Evolutionary conservation across 1,140 invertebrate species (phyloP).

Genomic region (Ctenoplectra terminalis): DNA sequence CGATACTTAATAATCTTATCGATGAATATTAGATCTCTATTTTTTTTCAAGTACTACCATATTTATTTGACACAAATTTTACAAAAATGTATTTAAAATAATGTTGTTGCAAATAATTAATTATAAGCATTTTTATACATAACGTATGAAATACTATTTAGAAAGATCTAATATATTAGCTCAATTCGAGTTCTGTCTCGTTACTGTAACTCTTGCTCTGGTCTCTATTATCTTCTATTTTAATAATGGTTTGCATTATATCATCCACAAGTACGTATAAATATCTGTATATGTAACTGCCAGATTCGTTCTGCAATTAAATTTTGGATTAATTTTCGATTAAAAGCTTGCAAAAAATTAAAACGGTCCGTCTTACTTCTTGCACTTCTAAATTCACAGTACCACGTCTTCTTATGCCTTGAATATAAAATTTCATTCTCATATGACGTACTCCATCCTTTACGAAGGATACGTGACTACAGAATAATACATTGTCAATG

Average conservation of each 20-base stretch:
- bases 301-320: constrained; percentile 88
- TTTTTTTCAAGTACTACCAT: background rate
- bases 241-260: constrained; percentile 87
- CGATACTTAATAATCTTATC: background rate
- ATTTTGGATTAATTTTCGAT: constrained; percentile 10
- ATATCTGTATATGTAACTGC: constrained; percentile 92
- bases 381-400: constrained; percentile 94
- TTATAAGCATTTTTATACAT: background rate
- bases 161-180: background rate
- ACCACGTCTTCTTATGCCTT: constrained; percentile 90
- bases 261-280: constrained; percentile 92
- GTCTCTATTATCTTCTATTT: constrained; percentile 88
- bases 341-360: background rate
- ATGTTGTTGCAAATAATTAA: background rate
- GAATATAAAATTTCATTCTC: constrained; percentile 95
- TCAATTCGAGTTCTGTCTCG: background rate
- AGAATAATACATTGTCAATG: constrained; percentile 61
- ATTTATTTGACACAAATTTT: constrained; percentile 22
- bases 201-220: background rate
- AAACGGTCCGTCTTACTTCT: constrained; percentile 85
- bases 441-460: constrained; percentile 90
- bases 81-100: constrained; percentile 23
- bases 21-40: background rate
- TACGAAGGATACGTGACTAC: constrained; percentile 88
- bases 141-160: constrained; percentile 3